Evolutionary conservation across 1,140 invertebrate species (phyloP), one percentile per base, ranked within the genome.

Genomic region (Littorina saxatilis): DNA sequence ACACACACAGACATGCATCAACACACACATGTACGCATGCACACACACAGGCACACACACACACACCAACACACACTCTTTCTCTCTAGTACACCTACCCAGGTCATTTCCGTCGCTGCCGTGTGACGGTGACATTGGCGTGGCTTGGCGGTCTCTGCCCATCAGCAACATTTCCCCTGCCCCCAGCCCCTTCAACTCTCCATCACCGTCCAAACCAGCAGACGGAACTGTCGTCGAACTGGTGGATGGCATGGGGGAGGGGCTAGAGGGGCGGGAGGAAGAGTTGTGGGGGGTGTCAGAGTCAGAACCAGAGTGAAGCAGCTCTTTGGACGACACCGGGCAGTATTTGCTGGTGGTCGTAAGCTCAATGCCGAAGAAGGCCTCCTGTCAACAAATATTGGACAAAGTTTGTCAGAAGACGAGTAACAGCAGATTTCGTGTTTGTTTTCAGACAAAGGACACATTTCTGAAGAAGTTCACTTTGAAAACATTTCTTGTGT

Each of bases 291-390:
- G 87, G 23, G 82, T 72, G 47, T 91, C 90, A 0, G 86, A 87
- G 43, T 89, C 89, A 9, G 87, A 81, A 5, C 86, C 87, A 9
- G 82, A 81, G 74, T 86, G 86, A 1, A 89, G 72, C 15, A 84
- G 73, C 27, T 87, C 87, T 79, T 88, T 87, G 17, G 76, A 78
- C 5, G 37, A 63, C n/a, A 58, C 2, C 9, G 58, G 76, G n/a
- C 68, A 70, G 43, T 83, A 86, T 79, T 87, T 87, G 37, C 82
- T 91, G 47, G 94, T 95, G 85, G 97, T 96, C 87, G 99, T 93
- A 52, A 98, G 93, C 80, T 84, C 79, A 39, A 90, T 91, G 9
- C 93, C 93, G 86, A 94, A 94, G 84, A 94, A 94, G 0, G 92
- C 92, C 82, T 93, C 92, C 91, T 93, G 76, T 1, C 2, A 20